Evolutionary conservation across 37 sponge, comb jelly and placozoan genomes (phyloP).

Genomic region (Chondrosia reniformis): DNA sequence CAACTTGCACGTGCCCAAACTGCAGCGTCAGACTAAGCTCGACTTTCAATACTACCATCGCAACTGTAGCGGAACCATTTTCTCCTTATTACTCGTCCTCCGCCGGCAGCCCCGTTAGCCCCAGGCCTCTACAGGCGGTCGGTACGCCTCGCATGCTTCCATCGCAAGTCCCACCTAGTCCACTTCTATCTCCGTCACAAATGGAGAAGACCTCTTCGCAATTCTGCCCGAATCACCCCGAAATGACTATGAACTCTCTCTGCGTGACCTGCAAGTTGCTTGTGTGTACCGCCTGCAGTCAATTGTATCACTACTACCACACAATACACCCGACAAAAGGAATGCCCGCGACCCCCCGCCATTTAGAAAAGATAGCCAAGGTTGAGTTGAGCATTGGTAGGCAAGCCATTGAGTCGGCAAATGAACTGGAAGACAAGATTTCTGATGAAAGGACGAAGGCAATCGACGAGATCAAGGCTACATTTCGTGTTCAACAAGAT

Average conservation of each 20-base stretch:
- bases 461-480: constrained; percentile 23
- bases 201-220: background rate
- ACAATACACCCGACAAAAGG: constrained; percentile 16
- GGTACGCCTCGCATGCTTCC: background rate
- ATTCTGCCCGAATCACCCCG: constrained; percentile 19
- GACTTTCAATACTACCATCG: too few species aligned
- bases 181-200: background rate
- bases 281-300: constrained; percentile 37
- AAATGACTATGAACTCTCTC: constrained; percentile 31
- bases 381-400: constrained; percentile 34
- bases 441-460: constrained; percentile 24
- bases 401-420: constrained; percentile 10
- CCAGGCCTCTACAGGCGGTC: background rate
- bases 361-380: constrained; percentile 16
- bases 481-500: constrained; percentile 42
- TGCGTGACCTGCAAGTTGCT: constrained; percentile 34
- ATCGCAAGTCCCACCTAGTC: background rate
- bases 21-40: too few species aligned
- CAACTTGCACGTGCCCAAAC: too few species aligned
- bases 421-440: constrained; percentile 33
- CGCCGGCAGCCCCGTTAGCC: background rate
- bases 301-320: constrained; percentile 47
- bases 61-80: too few species aligned
- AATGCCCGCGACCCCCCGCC: constrained; percentile 1
- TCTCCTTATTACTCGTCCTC: too few species aligned